Conservation (phyloP, 2,113 vertebrate species). For the Pitta sordida region DNA sequence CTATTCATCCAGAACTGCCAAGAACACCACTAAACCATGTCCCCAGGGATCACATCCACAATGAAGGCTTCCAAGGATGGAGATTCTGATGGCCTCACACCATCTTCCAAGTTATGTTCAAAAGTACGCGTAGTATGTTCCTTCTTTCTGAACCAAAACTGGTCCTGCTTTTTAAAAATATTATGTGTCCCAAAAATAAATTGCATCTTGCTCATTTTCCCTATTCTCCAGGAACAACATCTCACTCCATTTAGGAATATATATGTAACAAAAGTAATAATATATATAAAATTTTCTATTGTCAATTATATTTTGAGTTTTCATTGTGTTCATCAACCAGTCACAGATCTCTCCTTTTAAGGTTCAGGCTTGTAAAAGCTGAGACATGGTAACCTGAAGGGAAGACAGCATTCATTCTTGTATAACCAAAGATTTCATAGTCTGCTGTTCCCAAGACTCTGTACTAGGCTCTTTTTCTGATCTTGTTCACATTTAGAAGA, state of each 20-base stretch:
- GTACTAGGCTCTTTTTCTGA: neutral
- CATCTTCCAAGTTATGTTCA: neutral
- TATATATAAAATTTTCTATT: neutral
- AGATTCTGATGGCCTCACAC: neutral
- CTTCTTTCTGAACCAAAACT: neutral
- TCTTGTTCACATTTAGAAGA: neutral
- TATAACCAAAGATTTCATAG: neutral
- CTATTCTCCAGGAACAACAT: neutral
- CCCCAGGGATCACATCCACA: neutral
- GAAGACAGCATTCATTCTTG: neutral
- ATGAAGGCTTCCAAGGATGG: neutral
- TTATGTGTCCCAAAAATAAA: neutral
- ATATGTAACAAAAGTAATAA: too few species aligned
- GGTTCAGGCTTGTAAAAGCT: neutral
- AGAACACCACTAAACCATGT: neutral
- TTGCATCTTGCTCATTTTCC: neutral
- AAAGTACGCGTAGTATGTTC: neutral
- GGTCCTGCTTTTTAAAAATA: neutral
- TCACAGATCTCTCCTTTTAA: neutral
- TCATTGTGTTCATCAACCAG: neutral
- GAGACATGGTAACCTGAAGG: neutral
- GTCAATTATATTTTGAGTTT: neutral
- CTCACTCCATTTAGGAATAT: neutral
- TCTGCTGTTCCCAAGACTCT: neutral
- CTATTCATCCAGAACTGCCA: neutral